Conservation (phyloP, 2,888 invertebrate species). For the Sepiola atlantica region DNA sequence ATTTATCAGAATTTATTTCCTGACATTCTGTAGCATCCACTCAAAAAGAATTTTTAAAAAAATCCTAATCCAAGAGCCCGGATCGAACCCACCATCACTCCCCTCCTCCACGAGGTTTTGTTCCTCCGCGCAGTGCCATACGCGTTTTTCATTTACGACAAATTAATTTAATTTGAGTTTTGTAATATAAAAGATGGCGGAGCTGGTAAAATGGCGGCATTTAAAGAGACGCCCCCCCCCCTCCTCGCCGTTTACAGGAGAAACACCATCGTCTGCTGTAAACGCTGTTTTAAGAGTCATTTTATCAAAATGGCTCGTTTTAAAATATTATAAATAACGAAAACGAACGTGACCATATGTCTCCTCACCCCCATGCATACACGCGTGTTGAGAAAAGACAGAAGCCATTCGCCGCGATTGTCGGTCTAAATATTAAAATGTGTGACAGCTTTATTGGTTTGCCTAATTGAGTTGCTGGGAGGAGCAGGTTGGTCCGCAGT, state of each 20-base stretch:
- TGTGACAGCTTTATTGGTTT: slow-evolving; percentile 22
- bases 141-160: too few species aligned
- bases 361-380: background rate
- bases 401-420: background rate
- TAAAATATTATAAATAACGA: background rate
- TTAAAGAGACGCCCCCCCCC: too few species aligned
- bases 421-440: slow-evolving; percentile 21
- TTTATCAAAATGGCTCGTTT: background rate
- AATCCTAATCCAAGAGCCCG: too few species aligned
- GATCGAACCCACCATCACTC: too few species aligned
- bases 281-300: background rate
- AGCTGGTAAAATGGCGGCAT: too few species aligned
- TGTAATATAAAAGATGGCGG: too few species aligned
- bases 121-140: too few species aligned
- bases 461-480: background rate
- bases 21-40: too few species aligned
- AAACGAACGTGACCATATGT: background rate
- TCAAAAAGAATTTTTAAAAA: too few species aligned
- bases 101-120: too few species aligned
- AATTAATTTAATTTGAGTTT: too few species aligned
- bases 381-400: background rate
- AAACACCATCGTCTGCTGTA: background rate
- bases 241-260: background rate
- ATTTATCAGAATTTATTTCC: too few species aligned
- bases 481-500: background rate